These are phyloP conservation scores for Poecilia gillii DNA, from an alignment of 2,797 vertebrate species.

Conservation along the genomic window DNA sequence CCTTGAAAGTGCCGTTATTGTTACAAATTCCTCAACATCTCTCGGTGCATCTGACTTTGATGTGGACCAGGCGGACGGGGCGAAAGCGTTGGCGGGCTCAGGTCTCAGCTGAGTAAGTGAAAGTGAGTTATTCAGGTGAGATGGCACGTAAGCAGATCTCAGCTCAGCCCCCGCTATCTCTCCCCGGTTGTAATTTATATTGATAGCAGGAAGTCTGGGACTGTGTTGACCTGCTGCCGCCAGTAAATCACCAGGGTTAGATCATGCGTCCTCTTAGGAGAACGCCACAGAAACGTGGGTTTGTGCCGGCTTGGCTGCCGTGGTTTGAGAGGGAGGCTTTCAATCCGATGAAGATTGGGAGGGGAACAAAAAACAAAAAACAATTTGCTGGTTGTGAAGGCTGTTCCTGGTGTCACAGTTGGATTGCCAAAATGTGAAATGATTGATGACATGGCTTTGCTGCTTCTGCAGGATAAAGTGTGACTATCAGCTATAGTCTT, in stretches of 20 bases:
- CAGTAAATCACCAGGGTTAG: slow-evolving; percentile 70
- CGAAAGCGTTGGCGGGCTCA: slow-evolving; percentile 17
- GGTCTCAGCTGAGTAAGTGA: slow-evolving; percentile 18
- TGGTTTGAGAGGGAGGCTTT: slow-evolving; percentile 46
- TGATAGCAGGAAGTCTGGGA: slow-evolving; percentile 51
- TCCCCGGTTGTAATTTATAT: slow-evolving; percentile 61
- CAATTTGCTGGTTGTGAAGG: slow-evolving; percentile 10
- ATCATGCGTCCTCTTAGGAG: slow-evolving; percentile 41
- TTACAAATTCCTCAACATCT: slow-evolving; percentile 31
- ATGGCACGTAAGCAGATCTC: slow-evolving; percentile 49
- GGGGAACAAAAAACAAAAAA: slow-evolving; percentile 51
- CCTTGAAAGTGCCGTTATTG: slow-evolving; percentile 28
- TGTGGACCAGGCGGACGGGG: slow-evolving; percentile 10
- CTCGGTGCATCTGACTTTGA: slow-evolving; percentile 27
- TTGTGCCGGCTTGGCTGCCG: slow-evolving; percentile 43
- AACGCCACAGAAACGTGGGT: slow-evolving; percentile 40
- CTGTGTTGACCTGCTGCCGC: slow-evolving; percentile 53
- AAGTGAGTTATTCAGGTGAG: slow-evolving; percentile 53
- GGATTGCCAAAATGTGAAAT: slow-evolving; percentile 42
- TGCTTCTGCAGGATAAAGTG: slow-evolving; percentile 25
- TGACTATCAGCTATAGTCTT: slow-evolving; percentile 28
- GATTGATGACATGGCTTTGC: slow-evolving; percentile 20
- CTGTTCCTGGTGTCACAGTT: slow-evolving; percentile 28
- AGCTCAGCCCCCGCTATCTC: slow-evolving; percentile 45
- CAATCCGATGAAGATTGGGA: slow-evolving; percentile 31